Conservation (phyloP, 1,140 invertebrate genomes). For the Mamestra configurata region DNA sequence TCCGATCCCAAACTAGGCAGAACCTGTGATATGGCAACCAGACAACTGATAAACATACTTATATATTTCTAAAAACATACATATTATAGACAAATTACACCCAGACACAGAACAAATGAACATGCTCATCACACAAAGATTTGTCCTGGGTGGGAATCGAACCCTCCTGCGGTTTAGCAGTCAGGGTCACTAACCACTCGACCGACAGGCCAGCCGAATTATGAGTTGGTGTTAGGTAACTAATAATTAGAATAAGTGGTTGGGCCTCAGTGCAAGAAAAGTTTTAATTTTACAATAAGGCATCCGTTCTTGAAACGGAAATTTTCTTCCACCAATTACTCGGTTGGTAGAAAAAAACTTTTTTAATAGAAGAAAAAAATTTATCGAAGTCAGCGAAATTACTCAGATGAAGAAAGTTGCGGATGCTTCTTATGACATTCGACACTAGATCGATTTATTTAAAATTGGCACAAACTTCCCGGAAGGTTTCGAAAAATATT, state of each 20-base stretch:
- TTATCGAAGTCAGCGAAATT: conserved; percentile 59
- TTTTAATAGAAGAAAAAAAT: conserved; percentile 67
- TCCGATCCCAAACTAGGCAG: no score
- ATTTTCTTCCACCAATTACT: conserved; percentile 60
- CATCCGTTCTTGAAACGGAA: conserved; percentile 61
- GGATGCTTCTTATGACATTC: conserved; percentile 42
- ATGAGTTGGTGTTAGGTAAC: conserved; percentile 22
- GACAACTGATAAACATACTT: no score
- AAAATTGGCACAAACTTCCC: conserved; percentile 34
- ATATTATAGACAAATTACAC: no score
- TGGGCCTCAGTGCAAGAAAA: conserved; percentile 62
- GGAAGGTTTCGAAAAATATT: conserved; percentile 22
- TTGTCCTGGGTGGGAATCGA: no score
- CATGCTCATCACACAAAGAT: no score
- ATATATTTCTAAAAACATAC: no score
- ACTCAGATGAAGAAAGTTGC: conserved; percentile 61
- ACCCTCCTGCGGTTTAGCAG: no score
- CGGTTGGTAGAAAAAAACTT: conserved; percentile 61
- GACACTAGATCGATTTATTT: conserved; percentile 41
- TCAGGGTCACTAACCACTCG: no score
- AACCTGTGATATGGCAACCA: no score
- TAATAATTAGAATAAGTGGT: conserved; percentile 30
- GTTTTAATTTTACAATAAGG: conserved; percentile 65
- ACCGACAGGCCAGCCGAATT: no score
- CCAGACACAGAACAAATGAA: no score